Base-by-base conservation (phyloP, 2,797 vertebrate genomes). In the Acrossocheilus fasciatus region DNA sequence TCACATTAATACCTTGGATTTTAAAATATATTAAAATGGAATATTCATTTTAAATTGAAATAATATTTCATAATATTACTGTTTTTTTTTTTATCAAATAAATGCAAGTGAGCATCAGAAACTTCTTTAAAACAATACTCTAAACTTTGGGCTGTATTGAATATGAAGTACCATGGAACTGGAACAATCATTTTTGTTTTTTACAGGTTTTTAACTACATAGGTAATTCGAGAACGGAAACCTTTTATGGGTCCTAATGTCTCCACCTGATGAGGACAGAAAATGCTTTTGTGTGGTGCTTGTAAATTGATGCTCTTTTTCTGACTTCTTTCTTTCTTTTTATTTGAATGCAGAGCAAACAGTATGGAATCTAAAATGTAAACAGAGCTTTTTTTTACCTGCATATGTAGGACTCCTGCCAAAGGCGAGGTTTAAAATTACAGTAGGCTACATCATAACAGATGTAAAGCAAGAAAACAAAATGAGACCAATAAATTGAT, bases 341-440 rank as follows among this genome's bases (percentile, higher is more conserved):
- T 14, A 30, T 69, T 15, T 59, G 50, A 70, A 57, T 79, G 20
- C 50, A n/a, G 26, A 59, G 52, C 52, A 79, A 79, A 85, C 76
- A 47, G 70, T 23, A 57, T 70, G 7, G 5, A 79, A 47, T 59
- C 39, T 78, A 8, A 30, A 45, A 70, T 23, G 83, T 54, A 85
- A 77, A 78, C 47, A 79, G 11, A 70, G 26, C 41, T 66, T 47
- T 47, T 34, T 39, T 62, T 50, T 50, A 34, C 4, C 18, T 75
- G 30, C 34, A 41, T 14, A n/a, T 57, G 6, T 5, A 36, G 12
- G 34, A 23, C 36, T 77, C 11, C 26, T 57, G 23, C 2, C 81
- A 57, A 11, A 17, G 14, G 50, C 4, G 17, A 54, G 34, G 62
- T 78, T 20, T 85, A 43, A 57, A 43, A 57, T 57, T 6, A n/a